phyloP scores from a whole-genome alignment of 2,888 invertebrate species.

The Dasypolia templi region DNA sequence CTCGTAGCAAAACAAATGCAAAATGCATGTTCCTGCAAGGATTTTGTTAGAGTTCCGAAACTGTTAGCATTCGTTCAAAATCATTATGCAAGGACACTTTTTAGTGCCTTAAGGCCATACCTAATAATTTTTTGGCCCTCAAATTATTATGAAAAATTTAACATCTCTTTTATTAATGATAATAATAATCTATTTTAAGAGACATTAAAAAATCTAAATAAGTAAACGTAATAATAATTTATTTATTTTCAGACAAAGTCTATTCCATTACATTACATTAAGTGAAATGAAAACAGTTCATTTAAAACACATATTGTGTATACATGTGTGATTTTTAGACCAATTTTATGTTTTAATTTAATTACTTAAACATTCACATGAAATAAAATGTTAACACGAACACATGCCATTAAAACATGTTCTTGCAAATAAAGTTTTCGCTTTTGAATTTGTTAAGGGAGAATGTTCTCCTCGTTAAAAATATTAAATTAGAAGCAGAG shows the following conservation, averaged over 20 bases:
- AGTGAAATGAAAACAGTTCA: no score
- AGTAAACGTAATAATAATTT: no score
- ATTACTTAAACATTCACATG: no score
- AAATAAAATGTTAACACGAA: no score
- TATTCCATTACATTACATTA: no score
- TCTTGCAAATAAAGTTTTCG: background rate
- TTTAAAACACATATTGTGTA: no score
- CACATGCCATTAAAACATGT: no score
- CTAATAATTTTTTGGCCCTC: background rate
- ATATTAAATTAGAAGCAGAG: slow-evolving; percentile 15
- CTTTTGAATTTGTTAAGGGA: background rate
- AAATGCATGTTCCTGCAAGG: slow-evolving; percentile 8
- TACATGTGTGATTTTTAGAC: no score
- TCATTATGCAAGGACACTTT: background rate
- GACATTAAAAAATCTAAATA: no score
- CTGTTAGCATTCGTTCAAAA: background rate
- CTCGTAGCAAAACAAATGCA: background rate
- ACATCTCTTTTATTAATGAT: background rate
- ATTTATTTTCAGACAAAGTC: no score
- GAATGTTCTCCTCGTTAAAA: background rate
- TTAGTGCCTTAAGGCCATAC: background rate
- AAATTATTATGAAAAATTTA: background rate
- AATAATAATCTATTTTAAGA: no score
- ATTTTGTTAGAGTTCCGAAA: background rate
- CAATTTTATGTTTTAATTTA: no score